Evolutionary conservation across 2,888 invertebrate genomes (phyloP).

Genomic region (Falcaria lacertinaria): DNA sequence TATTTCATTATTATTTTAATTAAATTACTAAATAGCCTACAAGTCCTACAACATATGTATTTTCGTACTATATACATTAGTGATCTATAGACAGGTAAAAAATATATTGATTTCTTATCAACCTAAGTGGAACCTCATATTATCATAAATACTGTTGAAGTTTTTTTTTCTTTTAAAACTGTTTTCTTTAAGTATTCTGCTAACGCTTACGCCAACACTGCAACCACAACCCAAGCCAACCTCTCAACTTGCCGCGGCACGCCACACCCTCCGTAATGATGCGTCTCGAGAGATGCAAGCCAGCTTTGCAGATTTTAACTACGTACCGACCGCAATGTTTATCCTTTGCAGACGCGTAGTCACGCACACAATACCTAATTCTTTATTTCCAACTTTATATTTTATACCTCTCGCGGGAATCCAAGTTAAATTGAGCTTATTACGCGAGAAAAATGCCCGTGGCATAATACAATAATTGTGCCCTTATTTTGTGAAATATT

Average conservation of each 20-base stretch:
- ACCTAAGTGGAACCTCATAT: no score
- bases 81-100: no score
- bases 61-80: no score
- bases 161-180: no score
- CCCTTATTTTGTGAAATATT: neutral
- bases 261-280: slow-evolving; percentile 65
- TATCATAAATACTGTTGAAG: no score
- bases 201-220: slow-evolving; percentile 11
- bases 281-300: slow-evolving; percentile 68
- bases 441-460: neutral
- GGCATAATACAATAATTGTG: neutral
- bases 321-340: slow-evolving; percentile 37
- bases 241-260: slow-evolving; percentile 45
- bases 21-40: no score
- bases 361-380: slow-evolving; percentile 38
- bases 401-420: neutral
- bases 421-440: neutral
- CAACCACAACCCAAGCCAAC: slow-evolving; percentile 17
- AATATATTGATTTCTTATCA: no score
- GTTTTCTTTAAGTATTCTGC: no score
- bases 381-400: slow-evolving; percentile 13
- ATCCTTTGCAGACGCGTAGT: slow-evolving; percentile 39
- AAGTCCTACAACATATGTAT: no score
- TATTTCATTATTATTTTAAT: no score
- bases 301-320: slow-evolving; percentile 56